These are phyloP conservation scores for Lamellibrachia luymesi DNA, from an alignment of 1,140 invertebrate species.

Conservation along the genomic window DNA sequence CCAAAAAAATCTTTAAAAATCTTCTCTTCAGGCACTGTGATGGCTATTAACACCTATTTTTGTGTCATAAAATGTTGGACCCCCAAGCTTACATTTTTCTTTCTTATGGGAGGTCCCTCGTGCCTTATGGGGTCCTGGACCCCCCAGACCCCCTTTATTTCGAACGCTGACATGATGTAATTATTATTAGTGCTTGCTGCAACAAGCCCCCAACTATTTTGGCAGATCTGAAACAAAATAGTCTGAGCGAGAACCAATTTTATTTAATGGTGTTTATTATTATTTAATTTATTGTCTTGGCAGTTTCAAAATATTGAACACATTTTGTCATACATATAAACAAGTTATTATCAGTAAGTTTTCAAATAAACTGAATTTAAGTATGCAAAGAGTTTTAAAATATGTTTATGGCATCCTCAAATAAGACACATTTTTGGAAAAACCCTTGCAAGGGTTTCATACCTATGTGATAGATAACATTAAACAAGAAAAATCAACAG, in stretches of 20 bases:
- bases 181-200: background rate
- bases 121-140: too few relatives aligned
- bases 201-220: too few relatives aligned
- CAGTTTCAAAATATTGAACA: background rate
- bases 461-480: background rate
- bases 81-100: too few relatives aligned
- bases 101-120: too few relatives aligned
- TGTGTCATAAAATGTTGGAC: too few relatives aligned
- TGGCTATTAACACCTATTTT: too few relatives aligned
- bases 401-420: too few relatives aligned
- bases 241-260: background rate
- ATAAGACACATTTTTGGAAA: background rate
- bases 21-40: too few relatives aligned
- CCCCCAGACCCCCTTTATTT: too few relatives aligned
- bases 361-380: too few relatives aligned
- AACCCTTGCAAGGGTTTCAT: background rate
- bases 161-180: too few relatives aligned
- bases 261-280: background rate
- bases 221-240: background rate
- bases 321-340: background rate
- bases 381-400: background rate
- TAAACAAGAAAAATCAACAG: background rate
- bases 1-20: too few relatives aligned
- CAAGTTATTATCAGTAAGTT: background rate
- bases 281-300: background rate